These are phyloP conservation scores for Oxyteleia sp. DNA, from an alignment of 2,888 invertebrate genomes.

Conservation along the genomic window DNA sequence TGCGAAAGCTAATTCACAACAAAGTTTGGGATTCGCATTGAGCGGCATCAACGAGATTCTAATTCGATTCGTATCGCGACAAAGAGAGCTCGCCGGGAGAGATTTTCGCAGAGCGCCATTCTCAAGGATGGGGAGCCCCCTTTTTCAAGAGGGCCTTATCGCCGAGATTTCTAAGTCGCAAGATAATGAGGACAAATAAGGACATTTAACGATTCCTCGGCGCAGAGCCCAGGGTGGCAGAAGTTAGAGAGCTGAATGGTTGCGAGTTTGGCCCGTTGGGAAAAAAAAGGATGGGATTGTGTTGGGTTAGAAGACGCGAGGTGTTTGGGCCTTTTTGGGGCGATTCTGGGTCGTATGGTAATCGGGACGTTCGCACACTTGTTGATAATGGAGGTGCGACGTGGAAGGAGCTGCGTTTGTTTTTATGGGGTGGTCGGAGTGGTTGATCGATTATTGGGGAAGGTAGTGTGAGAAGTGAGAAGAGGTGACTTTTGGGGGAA, in stretches of 20 bases:
- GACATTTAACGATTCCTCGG: constrained; percentile 17
- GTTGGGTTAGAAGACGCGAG: not conserved
- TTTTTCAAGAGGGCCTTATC: constrained; percentile 28
- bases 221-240: not conserved
- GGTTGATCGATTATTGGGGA: not conserved
- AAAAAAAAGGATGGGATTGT: not conserved
- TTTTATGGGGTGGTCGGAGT: not conserved
- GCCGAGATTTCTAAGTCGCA: constrained; percentile 25
- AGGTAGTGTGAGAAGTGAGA: too few species aligned
- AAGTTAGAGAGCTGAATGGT: constrained; percentile 4
- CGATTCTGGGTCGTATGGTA: constrained; percentile 1
- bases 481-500: too few species aligned
- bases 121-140: constrained; percentile 40
- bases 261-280: not conserved
- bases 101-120: constrained; percentile 25
- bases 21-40: constrained; percentile 67
- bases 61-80: constrained; percentile 75
- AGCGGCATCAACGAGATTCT: constrained; percentile 76
- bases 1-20: constrained; percentile 76
- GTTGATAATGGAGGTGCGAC: not conserved
- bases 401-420: not conserved
- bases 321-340: not conserved
- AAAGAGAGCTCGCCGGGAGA: constrained; percentile 44
- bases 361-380: constrained; percentile 2
- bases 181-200: constrained; percentile 64